Evolutionary conservation across 2,113 vertebrate species (phyloP).

Genomic region (Tragelaphus scriptus): DNA sequence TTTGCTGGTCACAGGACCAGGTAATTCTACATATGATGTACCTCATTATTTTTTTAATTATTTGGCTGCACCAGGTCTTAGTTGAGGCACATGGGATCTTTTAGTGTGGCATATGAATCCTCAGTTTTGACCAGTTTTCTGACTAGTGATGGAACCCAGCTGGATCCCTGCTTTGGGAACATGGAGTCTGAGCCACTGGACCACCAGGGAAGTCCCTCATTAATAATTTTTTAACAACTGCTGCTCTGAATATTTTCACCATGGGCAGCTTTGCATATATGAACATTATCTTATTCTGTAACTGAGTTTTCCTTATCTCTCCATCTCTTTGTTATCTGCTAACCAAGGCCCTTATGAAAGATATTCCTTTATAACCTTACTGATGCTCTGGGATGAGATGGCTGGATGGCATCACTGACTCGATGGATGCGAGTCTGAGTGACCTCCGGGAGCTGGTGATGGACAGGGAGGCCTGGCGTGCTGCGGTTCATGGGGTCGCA

Average conservation of each 20-base stretch:
- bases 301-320: neutral
- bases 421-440: no score
- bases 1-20: neutral
- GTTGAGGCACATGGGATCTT: neutral
- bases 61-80: neutral
- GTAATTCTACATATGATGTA: neutral
- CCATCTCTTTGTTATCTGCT: neutral
- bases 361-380: neutral
- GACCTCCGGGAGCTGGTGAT: no score
- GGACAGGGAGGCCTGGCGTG: no score
- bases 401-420: no score
- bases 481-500: no score
- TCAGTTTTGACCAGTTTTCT: neutral
- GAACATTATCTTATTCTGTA: neutral
- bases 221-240: neutral
- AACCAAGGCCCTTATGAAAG: neutral
- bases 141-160: neutral
- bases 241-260: neutral
- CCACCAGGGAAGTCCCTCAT: neutral
- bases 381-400: no score
- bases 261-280: rapidly evolving
- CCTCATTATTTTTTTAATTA: neutral
- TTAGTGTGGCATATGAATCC: neutral
- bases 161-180: neutral
- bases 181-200: neutral